Evolutionary conservation across 2,797 vertebrate genomes (phyloP).

Genomic region (Neostethus bicornis): DNA sequence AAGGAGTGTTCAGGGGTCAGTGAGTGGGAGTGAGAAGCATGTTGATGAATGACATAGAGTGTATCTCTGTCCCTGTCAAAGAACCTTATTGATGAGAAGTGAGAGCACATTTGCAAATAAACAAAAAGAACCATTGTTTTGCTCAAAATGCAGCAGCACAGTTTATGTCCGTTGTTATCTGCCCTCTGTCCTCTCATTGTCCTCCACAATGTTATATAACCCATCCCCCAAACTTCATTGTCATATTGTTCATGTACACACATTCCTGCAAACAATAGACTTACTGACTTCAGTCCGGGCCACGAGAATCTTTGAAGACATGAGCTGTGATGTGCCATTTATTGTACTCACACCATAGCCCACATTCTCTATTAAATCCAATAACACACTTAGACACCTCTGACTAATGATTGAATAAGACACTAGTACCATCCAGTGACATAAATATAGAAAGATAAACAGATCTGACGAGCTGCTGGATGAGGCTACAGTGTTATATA

Average conservation of each 20-base stretch:
- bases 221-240: slow-evolving; percentile 30
- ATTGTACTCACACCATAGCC: slow-evolving; percentile 8
- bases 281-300: slow-evolving; percentile 27
- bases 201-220: slow-evolving; percentile 45
- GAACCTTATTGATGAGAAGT: slow-evolving; percentile 55
- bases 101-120: slow-evolving; percentile 44
- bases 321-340: slow-evolving; percentile 2
- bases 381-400: slow-evolving; percentile 21
- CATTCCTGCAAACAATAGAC: slow-evolving; percentile 44
- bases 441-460: slow-evolving; percentile 68
- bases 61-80: slow-evolving; percentile 60
- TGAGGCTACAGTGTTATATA: slow-evolving; percentile 54
- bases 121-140: slow-evolving; percentile 60
- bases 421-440: slow-evolving; percentile 39
- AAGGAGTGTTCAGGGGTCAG: slow-evolving; percentile 30
- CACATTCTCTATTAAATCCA: slow-evolving; percentile 16
- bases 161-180: slow-evolving; percentile 50
- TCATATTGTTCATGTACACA: slow-evolving; percentile 31
- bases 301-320: slow-evolving; percentile 29
- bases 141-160: slow-evolving; percentile 52
- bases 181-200: slow-evolving; percentile 47
- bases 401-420: slow-evolving; percentile 30
- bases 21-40: slow-evolving; percentile 33
- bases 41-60: slow-evolving; percentile 36
- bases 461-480: slow-evolving; percentile 48